These are phyloP conservation scores for Tuberolachnus salignus DNA, from an alignment of 2,888 invertebrate species.

Conservation along the genomic window DNA sequence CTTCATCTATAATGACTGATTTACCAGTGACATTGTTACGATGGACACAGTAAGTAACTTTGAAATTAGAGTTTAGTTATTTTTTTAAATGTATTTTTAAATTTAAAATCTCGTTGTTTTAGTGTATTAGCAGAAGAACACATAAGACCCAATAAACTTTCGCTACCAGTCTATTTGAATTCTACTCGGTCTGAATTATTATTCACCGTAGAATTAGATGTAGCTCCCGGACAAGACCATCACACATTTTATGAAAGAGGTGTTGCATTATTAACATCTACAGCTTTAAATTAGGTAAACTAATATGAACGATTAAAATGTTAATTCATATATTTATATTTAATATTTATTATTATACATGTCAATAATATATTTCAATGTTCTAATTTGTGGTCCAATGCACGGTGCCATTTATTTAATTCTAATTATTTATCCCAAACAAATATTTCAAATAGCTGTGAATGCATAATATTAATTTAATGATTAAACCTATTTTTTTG, in stretches of 20 bases:
- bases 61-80: conserved; percentile 40
- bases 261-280: conserved; percentile 93
- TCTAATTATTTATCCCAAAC: conserved; percentile 24
- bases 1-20: conserved; percentile 94
- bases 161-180: conserved; percentile 96
- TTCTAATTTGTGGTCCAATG: conserved; percentile 47
- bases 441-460: conserved; percentile 43
- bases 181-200: conserved; percentile 92
- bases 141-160: conserved; percentile 71
- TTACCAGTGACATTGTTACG: conserved; percentile 85
- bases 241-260: conserved; percentile 98
- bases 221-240: conserved; percentile 87
- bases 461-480: conserved; percentile 45
- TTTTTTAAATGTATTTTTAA: conserved; percentile 6
- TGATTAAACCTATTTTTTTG: conserved; percentile 47
- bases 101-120: conserved; percentile 56
- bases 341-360: neutral
- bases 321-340: conserved; percentile 18
- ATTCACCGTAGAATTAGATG: conserved; percentile 92
- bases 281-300: conserved; percentile 75
- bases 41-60: conserved; percentile 74
- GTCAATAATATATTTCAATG: conserved; percentile 19
- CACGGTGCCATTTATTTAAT: conserved; percentile 51
- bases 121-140: conserved; percentile 63
- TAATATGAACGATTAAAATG: conserved; percentile 6